Evolutionary conservation across 2,113 vertebrate species (phyloP), one percentile per base, ranked within the genome.

Genomic region (Hemibagrus wyckioides): DNA sequence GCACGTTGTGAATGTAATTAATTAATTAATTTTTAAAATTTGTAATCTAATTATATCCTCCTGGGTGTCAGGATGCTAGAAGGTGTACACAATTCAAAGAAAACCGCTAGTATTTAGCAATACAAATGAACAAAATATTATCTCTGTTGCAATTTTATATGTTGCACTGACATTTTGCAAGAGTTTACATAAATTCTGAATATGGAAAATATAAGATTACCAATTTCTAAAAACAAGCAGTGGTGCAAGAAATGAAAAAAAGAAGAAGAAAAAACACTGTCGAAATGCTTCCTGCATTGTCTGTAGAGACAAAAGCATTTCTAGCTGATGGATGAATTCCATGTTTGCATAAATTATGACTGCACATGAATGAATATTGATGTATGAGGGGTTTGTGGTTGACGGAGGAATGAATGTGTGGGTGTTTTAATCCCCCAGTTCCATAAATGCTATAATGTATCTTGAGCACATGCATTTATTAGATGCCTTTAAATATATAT

Each of bases 111-210:
- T n/a, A 63, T 30, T 63, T 63, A n/a, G 14, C 92, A 80, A 76
- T 67, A 75, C 56, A 87, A 56, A 92, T 83, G 86, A 86, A 28
- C 89, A 91, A 92, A 94, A 94, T 93, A 93, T 93, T 92, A 89
- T 39, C 87, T 90, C 88, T 87, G 86, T 92, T 93, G 85, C 85
- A 81, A 9, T 48, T 82, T 92, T 95, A 93, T 93, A 93, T 94
- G 93, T 48, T 6, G 23, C n/a, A 93, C 89, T 87, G 82, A 81
- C 92, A 91, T 94, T 94, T 94, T 93, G 81, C 90, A 93, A 90
- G 89, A 91, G 90, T 93, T 93, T 90, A 88, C 90, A 93, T 94
- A 92, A 93, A 93, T 93, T 89, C 11, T 88, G 84, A 89, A 91
- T 90, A 92, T 63, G 48, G 56, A 67, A 73, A 86, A 90, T 92